Evolutionary conservation across 1,140 invertebrate genomes (phyloP), one percentile per base, ranked within the genome.

Genomic region (Pachyrhynchus sulphureomaculatus): DNA sequence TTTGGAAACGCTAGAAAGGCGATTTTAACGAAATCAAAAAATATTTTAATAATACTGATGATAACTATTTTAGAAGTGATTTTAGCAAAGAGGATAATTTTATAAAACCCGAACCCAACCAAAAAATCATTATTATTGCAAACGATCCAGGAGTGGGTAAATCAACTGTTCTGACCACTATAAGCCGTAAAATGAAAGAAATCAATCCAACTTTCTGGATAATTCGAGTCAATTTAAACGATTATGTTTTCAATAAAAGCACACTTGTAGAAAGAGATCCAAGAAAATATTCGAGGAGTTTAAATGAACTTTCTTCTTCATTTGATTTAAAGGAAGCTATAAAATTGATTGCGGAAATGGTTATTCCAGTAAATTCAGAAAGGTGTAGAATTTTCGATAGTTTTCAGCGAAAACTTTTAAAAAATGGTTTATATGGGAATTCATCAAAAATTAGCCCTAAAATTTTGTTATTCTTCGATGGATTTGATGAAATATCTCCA

Each of bases 401-500:
- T 21, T 44, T 44, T 23, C 41, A 44, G 20, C 1, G 18, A 23
- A 18, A 44, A n/a, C 15, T 44, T 20, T 44, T 44, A 20, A 44
- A 44, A 3, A n/a, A 9, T 18, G 41, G 41, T 44, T 18, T 44
- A 20, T n/a, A n/a, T n/a, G 36, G n/a, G n/a, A 15, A 44, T 20
- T 2, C 15, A n/a, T 10, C 9, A 5, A 5, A 15, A 1, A 23
- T 18, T 44, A 4, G 12, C 21, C 41, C 41, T 1, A 18, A 44
- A 20, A 18, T 44, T 20, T 15, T 44, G 20, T 6, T 44, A 8
- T 23, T 44, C 9, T 44, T 44, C 20, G 41, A 44, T 44, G 41
- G 41, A n/a, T 44, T 44, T 44, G 41, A 44, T 23, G 41, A 44
- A 44, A 44, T 44, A 18, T 20, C 17, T 44, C 41, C 41, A 10